A percentile compares a stretch with the other conserved stretches of the same genome.
Evolutionary conservation across 2,888 invertebrate genomes (phyloP).

Genomic region (Pseudococcus jackbeardsleyi): DNA sequence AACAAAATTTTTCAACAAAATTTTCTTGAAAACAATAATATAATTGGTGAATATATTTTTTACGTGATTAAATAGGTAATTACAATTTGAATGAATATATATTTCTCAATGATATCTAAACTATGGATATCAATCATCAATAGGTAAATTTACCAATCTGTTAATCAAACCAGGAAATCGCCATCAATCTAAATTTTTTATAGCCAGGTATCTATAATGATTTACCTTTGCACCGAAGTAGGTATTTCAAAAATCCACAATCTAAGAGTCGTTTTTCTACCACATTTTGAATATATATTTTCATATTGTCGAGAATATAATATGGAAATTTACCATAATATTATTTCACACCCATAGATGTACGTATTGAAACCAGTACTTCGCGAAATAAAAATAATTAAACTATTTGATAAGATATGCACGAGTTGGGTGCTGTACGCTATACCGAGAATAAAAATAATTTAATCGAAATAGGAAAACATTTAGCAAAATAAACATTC

Average conservation of each 20-base stretch:
- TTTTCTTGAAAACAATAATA: too few species aligned
- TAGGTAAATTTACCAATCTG: background rate
- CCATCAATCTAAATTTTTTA: background rate
- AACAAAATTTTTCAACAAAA: too few species aligned
- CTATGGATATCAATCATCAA: too few species aligned
- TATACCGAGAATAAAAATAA: background rate
- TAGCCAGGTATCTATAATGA: background rate
- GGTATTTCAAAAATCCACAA: background rate
- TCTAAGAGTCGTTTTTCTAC: background rate
- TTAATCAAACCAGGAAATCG: background rate
- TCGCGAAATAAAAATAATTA: background rate
- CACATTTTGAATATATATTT: background rate
- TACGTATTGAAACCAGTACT: background rate
- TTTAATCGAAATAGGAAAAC: background rate
- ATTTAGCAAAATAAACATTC: background rate
- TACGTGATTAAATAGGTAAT: too few species aligned
- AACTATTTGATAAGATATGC: constrained; percentile 6
- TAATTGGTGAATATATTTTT: too few species aligned
- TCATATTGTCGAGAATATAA: background rate
- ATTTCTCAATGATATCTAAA: too few species aligned
- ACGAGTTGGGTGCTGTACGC: background rate
- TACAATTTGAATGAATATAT: too few species aligned
- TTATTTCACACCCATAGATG: background rate
- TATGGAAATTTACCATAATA: background rate
- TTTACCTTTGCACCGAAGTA: background rate